Conservation (phyloP, 2,888 invertebrate species). For the Cerceris rybyensis region DNA sequence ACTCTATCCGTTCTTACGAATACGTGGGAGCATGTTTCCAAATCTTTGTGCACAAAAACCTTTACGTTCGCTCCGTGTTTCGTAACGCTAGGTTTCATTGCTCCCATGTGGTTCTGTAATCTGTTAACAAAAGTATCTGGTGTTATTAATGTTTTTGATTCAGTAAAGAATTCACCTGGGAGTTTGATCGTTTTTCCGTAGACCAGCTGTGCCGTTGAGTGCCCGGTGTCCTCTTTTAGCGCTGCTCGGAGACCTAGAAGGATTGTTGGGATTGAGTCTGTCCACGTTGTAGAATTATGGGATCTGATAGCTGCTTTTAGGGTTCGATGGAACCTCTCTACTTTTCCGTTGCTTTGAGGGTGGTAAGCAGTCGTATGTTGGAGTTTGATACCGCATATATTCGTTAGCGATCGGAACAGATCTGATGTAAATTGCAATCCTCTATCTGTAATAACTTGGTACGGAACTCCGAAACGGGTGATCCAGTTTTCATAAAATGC, state of each 20-base stretch:
- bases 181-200: constrained; percentile 57
- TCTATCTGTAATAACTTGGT: constrained; percentile 67
- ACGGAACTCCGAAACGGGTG: constrained; percentile 52
- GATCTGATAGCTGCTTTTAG: constrained; percentile 61
- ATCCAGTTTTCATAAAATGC: constrained; percentile 56
- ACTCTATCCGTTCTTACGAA: constrained; percentile 24
- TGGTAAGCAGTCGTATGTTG: constrained; percentile 56
- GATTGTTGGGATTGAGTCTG: constrained; percentile 52
- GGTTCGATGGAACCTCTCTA: constrained; percentile 64
- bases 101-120: constrained; percentile 23
- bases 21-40: constrained; percentile 40
- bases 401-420: constrained; percentile 66
- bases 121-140: constrained; percentile 23
- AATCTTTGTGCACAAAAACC: constrained; percentile 34
- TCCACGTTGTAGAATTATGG: constrained; percentile 49
- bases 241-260: constrained; percentile 54
- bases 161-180: constrained; percentile 50
- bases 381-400: constrained; percentile 36
- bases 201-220: constrained; percentile 55
- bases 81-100: constrained; percentile 24
- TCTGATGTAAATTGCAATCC: constrained; percentile 76
- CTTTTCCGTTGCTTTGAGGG: constrained; percentile 62
- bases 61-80: constrained; percentile 30
- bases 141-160: not conserved
- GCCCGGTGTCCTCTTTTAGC: constrained; percentile 39